phyloP scores from a whole-genome alignment of 2,888 invertebrate species.

The Fabriciana adippe region DNA sequence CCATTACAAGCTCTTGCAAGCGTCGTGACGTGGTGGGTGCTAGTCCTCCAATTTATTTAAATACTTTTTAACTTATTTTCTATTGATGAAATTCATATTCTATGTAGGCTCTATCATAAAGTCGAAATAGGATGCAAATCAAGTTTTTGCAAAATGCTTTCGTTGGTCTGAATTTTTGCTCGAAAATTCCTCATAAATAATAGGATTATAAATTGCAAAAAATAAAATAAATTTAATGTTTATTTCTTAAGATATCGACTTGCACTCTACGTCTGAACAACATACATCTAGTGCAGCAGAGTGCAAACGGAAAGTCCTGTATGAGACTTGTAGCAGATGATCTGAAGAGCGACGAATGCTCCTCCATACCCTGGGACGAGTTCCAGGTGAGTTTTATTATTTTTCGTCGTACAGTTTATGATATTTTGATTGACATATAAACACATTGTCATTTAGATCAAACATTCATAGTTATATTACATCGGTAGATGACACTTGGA shows the following conservation, averaged over 20 bases:
- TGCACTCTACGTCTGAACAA: slow-evolving; percentile 74
- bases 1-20: slow-evolving; percentile 89
- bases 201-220: no score
- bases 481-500: no score
- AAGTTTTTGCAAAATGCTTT: no score
- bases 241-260: slow-evolving; percentile 84
- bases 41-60: neutral
- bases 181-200: no score
- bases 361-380: slow-evolving; percentile 95
- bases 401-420: neutral
- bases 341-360: slow-evolving; percentile 90
- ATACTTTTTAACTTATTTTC: neutral
- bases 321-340: slow-evolving; percentile 74
- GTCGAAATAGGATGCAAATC: no score
- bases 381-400: slow-evolving; percentile 87
- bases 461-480: neutral
- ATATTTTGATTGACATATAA: slow-evolving; percentile 3
- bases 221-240: no score
- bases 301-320: slow-evolving; percentile 52
- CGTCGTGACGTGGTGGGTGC: slow-evolving; percentile 87
- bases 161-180: no score
- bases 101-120: no score
- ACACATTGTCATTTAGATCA: slow-evolving; percentile 12
- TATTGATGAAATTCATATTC: neutral
- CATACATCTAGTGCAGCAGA: slow-evolving; percentile 69